Percentiles rank a stretch among this genome's conserved stretches.
These are phyloP conservation scores for Carapus acus DNA, from an alignment of 2,797 vertebrate genomes.

Conservation along the genomic window DNA sequence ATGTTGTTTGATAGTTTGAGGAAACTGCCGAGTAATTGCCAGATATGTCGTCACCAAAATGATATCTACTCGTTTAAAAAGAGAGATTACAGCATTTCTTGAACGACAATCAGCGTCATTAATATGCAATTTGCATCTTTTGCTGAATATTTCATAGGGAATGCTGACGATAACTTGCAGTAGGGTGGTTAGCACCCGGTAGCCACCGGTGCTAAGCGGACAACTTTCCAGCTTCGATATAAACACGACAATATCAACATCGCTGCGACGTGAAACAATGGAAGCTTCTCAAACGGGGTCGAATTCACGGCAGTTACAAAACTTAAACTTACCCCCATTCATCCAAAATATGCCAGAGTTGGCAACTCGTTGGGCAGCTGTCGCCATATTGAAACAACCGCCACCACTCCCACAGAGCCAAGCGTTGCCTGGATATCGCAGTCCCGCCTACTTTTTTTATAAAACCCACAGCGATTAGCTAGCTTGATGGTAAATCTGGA, in stretches of 20 bases:
- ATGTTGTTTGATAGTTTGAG: too few relatives aligned
- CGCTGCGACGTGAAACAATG: too few relatives aligned
- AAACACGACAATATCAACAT: neutral
- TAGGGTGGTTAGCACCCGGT: constrained; percentile 5
- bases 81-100: neutral
- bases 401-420: constrained; percentile 78
- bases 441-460: constrained; percentile 35
- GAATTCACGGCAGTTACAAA: too few relatives aligned
- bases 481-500: rapidly evolving
- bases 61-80: neutral
- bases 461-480: constrained; percentile 54
- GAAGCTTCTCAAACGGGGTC: too few relatives aligned
- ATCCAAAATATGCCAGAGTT: constrained; percentile 70
- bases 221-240: constrained; percentile 22
- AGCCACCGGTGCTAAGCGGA: neutral
- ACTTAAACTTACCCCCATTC: constrained; percentile 74
- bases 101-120: too few relatives aligned
- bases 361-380: constrained; percentile 49
- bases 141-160: too few relatives aligned
- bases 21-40: neutral
- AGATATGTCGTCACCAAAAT: neutral
- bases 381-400: constrained; percentile 98
- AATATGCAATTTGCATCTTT: too few relatives aligned
- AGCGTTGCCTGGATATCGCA: constrained; percentile 53
- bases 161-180: neutral